Evolutionary conservation across 2,888 invertebrate species (phyloP), one percentile per base, ranked within the genome.

Genomic region (Adelognathus sp.): DNA sequence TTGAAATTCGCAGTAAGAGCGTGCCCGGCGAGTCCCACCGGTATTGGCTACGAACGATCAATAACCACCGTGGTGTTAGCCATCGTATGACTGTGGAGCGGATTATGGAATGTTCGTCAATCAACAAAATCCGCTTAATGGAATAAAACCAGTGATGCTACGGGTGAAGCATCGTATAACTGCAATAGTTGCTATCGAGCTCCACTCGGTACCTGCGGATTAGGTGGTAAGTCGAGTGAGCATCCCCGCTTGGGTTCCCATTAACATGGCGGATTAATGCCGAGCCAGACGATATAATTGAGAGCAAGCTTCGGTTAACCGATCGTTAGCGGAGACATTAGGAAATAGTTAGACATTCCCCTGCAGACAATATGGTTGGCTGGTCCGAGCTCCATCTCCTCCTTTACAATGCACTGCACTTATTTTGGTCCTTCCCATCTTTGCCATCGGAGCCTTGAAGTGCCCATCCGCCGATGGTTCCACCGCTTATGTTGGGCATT

Each of bases 1-100:
- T 77, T 73, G n/a, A 73, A 77, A 73, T 70, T 44, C 63, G 50
- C 73, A 78, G 64, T 73, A 73, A 73, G 58, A 27, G 52, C 44
- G 21, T 16, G 36, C 58, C 24, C 2, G 11, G 44, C 46, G 27
- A 46, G 36, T 4, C 36, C 6, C 33, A 11, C 29, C 41, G 52
- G 27, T 76, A 71, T 54, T 66, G 52, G 52, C 58, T 54, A 29
- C 63, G 39, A 50, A 6, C 52, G 11, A 50, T 33, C 7, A 7
- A 41, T 50, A 24, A 16, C 46, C n/a, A 50, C 5, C 3, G 44
- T 44, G 7, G 46, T 33, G 46, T 71, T 78, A 1, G 63, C 73
- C 29, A 78, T 76, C 4, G 69, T 64, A 70, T 66, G 58, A 36
- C 29, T 76, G 6, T 66, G 54, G 36, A 76, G 27, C 36, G 24